Base-by-base conservation (phyloP, 2,797 vertebrate genomes). In the Coracias cyanogaster region DNA sequence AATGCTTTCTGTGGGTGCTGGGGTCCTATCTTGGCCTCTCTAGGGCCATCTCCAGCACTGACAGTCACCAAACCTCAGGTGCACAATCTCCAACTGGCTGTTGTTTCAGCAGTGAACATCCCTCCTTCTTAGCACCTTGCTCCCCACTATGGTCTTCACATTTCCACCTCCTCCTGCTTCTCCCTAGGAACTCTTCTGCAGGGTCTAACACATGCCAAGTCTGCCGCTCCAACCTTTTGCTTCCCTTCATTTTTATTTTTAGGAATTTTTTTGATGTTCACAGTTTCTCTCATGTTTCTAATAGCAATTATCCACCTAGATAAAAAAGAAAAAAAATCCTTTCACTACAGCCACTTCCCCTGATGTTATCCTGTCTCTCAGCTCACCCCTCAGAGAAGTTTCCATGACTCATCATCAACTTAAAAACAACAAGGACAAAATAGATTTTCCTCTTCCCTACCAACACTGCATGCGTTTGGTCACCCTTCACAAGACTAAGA, bases 221-320 rank as follows among this genome's bases (percentile, higher is more conserved):
- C 43, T 74, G 29, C 31, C 7, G 7, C 29, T 76, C 43, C 69
- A 83, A 57, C 8, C 9, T 77, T 82, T 5, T 57, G 26, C 41
- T 29, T 71, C 37, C n/a, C 26, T 83, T 60, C 3, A 17, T 49
- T 89, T 82, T 57, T 37, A 33, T 15, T 66, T 71, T 29, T 24
- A 31, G 1, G 2, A 70, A 3, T 29, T 13, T 45, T 48, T 86
- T 8, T 0, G 3, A 66, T 5, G 4, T 84, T 51, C 7, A 31
- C n/a, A 26, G 19, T 39, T 82, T 91, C 37, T 72, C 28, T 54
- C 29, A 57, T 1, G 1, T 80, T 69, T 82, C 67, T 31, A 51
- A 15, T 28, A 87, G 49, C 37, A 28, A 26, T 25, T 51, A 84
- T 21, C 45, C 43, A 84, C 29, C 26, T 29, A 43, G 31, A 84